Conservation (phyloP, 2,113 vertebrate species). For the Scomber scombrus region DNA sequence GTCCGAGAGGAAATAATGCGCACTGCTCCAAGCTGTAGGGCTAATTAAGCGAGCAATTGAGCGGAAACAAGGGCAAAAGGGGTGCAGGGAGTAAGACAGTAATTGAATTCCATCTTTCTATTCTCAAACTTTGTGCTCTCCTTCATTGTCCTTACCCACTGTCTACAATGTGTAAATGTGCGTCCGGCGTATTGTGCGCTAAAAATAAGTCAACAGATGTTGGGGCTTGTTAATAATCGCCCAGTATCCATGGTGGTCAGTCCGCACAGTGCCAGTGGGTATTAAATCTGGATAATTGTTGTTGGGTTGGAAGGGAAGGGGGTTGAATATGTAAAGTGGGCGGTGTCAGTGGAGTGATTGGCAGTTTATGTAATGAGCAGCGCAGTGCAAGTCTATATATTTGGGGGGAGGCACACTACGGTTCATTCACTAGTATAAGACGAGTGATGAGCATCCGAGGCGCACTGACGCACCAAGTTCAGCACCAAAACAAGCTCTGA, state of each 20-base stretch:
- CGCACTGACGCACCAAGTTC: slow-evolving; percentile 74
- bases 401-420: slow-evolving; percentile 69
- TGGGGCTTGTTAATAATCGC: slow-evolving; percentile 83
- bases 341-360: slow-evolving; percentile 87
- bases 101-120: slow-evolving; percentile 64
- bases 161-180: slow-evolving; percentile 33
- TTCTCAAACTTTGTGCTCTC: slow-evolving; percentile 28
- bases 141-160: slow-evolving; percentile 44
- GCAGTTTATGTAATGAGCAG: slow-evolving; percentile 91
- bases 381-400: slow-evolving; percentile 91
- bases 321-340: slow-evolving; percentile 88
- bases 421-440: slow-evolving; percentile 84
- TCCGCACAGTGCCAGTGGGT: slow-evolving; percentile 76
- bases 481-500: slow-evolving; percentile 74
- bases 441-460: slow-evolving; percentile 71
- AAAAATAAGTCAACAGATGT: slow-evolving; percentile 89
- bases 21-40: slow-evolving; percentile 41
- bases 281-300: slow-evolving; percentile 89
- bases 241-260: slow-evolving; percentile 79
- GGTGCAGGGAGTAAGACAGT: slow-evolving; percentile 35
- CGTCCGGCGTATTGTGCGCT: slow-evolving; percentile 59
- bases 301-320: slow-evolving; percentile 78
- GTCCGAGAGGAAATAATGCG: slow-evolving; percentile 33
- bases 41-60: slow-evolving; percentile 78
- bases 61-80: slow-evolving; percentile 65